Evolutionary conservation across 1,140 invertebrate species (phyloP).

Genomic region (Elysia chlorotica): DNA sequence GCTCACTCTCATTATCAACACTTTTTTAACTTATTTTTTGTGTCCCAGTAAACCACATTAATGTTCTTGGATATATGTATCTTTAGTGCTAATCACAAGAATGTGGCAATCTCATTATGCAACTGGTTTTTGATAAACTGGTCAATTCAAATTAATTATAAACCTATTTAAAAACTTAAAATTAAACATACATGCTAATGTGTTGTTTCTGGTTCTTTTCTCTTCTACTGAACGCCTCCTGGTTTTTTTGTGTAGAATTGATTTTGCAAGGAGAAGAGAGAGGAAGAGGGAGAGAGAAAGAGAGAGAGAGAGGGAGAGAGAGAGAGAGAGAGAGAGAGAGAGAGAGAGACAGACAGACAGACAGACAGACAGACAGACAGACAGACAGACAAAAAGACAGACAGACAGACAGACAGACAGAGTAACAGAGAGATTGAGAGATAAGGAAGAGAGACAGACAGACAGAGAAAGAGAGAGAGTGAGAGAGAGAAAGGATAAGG

Average conservation of each 20-base stretch:
- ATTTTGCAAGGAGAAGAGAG: not conserved
- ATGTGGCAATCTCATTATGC: too few relatives aligned
- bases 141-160: too few relatives aligned
- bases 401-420: not conserved
- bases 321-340: constrained; percentile 2
- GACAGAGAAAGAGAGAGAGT: not conserved
- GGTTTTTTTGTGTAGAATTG: not conserved
- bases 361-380: not conserved
- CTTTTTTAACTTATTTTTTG: too few relatives aligned
- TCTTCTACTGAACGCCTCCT: not conserved
- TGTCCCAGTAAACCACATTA: too few relatives aligned
- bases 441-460: not conserved
- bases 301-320: not conserved
- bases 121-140: too few relatives aligned
- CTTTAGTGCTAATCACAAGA: too few relatives aligned
- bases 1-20: too few relatives aligned
- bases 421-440: not conserved
- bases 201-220: too few relatives aligned
- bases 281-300: constrained; percentile 3
- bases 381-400: not conserved
- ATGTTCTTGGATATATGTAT: too few relatives aligned
- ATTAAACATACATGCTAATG: too few relatives aligned
- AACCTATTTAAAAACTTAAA: too few relatives aligned
- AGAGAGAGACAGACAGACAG: not conserved
- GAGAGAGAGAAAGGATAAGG: not conserved